phyloP scores from a whole-genome alignment of 2,888 invertebrate genomes.

The Phortica magna region DNA sequence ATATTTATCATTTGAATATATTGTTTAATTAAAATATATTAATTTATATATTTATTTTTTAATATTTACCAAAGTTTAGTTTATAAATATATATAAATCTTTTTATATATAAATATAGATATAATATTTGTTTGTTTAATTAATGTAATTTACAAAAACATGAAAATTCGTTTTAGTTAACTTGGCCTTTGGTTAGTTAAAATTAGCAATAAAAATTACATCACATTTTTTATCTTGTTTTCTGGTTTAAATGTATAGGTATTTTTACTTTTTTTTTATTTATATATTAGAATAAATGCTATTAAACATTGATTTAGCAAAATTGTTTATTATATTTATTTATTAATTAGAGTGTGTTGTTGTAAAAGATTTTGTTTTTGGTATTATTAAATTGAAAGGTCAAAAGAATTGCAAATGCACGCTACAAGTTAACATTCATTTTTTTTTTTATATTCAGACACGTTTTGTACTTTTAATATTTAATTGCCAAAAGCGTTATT shows the following conservation, averaged over 20 bases:
- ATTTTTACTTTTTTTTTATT: conserved; percentile 45
- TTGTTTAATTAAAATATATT: not conserved
- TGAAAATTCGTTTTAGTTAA: conserved; percentile 74
- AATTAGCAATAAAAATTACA: conserved; percentile 72
- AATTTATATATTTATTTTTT: not conserved
- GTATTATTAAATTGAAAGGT: conserved; percentile 12
- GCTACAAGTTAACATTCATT: not conserved
- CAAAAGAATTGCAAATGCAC: conserved; percentile 27
- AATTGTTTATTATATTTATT: conserved; percentile 29
- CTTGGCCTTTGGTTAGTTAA: conserved; percentile 79
- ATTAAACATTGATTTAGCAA: conserved; percentile 44
- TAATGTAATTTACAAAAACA: conserved; percentile 67
- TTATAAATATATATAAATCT: conserved; percentile 44
- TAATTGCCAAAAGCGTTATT: conserved; percentile 61
- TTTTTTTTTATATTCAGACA: not conserved
- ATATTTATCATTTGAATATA: not conserved
- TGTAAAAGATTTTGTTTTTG: not conserved
- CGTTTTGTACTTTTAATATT: conserved; percentile 2
- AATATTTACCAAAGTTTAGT: not conserved
- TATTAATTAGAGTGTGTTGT: conserved; percentile 27
- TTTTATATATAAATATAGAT: conserved; percentile 46
- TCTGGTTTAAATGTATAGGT: conserved; percentile 55
- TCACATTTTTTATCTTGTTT: conserved; percentile 61
- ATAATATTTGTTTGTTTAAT: conserved; percentile 60
- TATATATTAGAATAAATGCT: conserved; percentile 53